phyloP scores from a whole-genome alignment of 2,888 invertebrate species.

The Drosophila ustulata region DNA sequence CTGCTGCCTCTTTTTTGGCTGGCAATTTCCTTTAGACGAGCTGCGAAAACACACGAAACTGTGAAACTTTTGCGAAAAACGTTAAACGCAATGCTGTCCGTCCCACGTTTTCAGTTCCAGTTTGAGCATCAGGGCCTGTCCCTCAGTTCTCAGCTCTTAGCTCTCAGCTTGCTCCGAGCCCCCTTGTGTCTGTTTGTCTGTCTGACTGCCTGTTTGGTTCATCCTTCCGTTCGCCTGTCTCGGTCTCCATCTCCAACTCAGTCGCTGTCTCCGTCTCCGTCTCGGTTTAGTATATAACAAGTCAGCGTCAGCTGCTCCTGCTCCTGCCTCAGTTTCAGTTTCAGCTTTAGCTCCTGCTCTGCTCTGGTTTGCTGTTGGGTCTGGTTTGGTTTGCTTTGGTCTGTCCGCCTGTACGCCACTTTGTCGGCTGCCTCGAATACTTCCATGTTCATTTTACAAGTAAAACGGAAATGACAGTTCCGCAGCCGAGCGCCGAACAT shows the following conservation, averaged over 20 bases:
- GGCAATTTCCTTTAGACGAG: slow-evolving; percentile 69
- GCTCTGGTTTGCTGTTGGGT: slow-evolving; percentile 4
- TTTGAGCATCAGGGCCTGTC: slow-evolving; percentile 38
- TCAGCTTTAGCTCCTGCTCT: slow-evolving; percentile 9
- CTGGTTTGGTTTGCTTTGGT: slow-evolving; percentile 28
- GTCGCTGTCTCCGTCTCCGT: slow-evolving; percentile 28
- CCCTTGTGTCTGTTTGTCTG: slow-evolving; percentile 40
- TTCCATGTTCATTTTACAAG: slow-evolving; percentile 80
- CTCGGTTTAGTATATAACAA: slow-evolving; percentile 75
- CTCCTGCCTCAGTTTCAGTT: slow-evolving; percentile 27
- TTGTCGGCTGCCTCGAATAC: slow-evolving; percentile 78
- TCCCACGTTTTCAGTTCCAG: slow-evolving; percentile 33
- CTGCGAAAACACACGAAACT: slow-evolving; percentile 66
- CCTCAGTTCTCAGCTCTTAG: slow-evolving; percentile 24
- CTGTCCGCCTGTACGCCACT: slow-evolving; percentile 67
- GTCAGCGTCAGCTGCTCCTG: slow-evolving; percentile 76
- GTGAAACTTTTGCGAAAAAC: slow-evolving; percentile 78
- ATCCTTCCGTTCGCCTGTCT: slow-evolving; percentile 67
- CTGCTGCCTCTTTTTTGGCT: slow-evolving; percentile 51
- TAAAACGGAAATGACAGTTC: slow-evolving; percentile 84
- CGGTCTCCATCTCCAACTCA: slow-evolving; percentile 30
- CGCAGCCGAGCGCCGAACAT: slow-evolving; percentile 75
- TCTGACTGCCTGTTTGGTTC: slow-evolving; percentile 63
- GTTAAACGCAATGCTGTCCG: slow-evolving; percentile 71
- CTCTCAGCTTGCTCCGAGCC: slow-evolving; percentile 29